These are phyloP conservation scores for Melanostigma gelatinosum DNA, from an alignment of 2,113 vertebrate species.

Conservation along the genomic window DNA sequence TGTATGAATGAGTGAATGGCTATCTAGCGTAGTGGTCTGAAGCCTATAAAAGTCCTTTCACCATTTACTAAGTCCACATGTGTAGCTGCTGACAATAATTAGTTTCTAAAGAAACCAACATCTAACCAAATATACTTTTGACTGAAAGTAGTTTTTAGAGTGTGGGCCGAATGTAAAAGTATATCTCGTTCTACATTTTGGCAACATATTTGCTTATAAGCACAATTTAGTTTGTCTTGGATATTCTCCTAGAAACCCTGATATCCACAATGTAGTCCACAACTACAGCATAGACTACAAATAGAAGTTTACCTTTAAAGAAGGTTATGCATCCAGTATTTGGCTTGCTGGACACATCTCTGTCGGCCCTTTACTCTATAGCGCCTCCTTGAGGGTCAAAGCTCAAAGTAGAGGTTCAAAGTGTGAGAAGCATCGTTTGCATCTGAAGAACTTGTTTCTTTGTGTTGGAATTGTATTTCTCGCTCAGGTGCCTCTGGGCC, in stretches of 20 bases:
- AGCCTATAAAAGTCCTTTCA: too few relatives aligned
- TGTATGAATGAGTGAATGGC: too few relatives aligned
- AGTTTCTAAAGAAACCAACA: background rate
- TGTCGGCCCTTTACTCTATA: background rate
- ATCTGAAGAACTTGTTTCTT: background rate
- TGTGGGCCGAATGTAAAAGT: background rate
- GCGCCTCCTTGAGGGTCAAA: background rate
- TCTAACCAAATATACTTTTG: background rate
- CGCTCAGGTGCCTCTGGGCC: background rate
- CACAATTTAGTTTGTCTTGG: background rate
- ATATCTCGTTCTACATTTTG: background rate
- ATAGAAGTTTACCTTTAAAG: background rate
- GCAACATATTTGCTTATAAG: background rate
- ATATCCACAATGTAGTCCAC: background rate
- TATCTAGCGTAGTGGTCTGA: too few relatives aligned
- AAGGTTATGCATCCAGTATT: background rate
- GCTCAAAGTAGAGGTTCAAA: background rate
- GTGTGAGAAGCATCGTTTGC: background rate
- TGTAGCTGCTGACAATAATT: background rate
- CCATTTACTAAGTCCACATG: background rate
- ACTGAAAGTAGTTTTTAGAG: too few relatives aligned
- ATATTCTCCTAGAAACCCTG: background rate
- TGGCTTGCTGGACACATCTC: background rate
- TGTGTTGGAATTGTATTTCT: background rate
- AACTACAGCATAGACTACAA: too few relatives aligned